Evolutionary conservation across 2,888 invertebrate species (phyloP).

Genomic region (Trachelus tabidus): DNA sequence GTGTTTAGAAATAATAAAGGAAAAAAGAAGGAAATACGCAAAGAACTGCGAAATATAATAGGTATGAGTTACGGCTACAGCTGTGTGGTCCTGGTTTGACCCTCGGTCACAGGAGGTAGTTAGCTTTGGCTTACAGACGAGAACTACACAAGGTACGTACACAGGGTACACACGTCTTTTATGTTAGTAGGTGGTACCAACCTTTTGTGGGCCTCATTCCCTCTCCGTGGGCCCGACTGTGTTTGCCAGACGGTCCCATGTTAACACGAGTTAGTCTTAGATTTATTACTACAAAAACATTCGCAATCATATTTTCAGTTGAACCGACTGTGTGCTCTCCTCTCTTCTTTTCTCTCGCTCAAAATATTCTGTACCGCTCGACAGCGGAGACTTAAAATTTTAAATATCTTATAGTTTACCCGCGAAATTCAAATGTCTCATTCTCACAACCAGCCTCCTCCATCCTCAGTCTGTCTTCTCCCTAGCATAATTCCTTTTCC

Average conservation of each 20-base stretch:
- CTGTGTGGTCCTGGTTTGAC: conserved; percentile 47
- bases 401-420: neutral
- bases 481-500: no score
- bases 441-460: neutral
- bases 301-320: conserved; percentile 3
- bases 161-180: neutral
- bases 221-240: neutral
- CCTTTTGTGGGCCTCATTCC: neutral
- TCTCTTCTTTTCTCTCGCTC: neutral
- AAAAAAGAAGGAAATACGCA: conserved; percentile 15
- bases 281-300: conserved; percentile 23
- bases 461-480: neutral
- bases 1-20: conserved; percentile 11
- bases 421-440: neutral
- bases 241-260: conserved; percentile 16
- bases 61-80: conserved; percentile 46
- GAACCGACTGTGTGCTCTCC: neutral
- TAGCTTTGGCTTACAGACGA: conserved; percentile 17
- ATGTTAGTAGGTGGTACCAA: neutral
- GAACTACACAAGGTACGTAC: neutral
- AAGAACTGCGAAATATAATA: conserved; percentile 38
- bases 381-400: neutral
- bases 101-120: conserved; percentile 32
- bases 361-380: neutral
- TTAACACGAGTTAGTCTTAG: conserved; percentile 24